Evolutionary conservation across 2,113 vertebrate genomes (phyloP), one percentile per base, ranked within the genome.

Genomic region (Pardalotus punctatus): DNA sequence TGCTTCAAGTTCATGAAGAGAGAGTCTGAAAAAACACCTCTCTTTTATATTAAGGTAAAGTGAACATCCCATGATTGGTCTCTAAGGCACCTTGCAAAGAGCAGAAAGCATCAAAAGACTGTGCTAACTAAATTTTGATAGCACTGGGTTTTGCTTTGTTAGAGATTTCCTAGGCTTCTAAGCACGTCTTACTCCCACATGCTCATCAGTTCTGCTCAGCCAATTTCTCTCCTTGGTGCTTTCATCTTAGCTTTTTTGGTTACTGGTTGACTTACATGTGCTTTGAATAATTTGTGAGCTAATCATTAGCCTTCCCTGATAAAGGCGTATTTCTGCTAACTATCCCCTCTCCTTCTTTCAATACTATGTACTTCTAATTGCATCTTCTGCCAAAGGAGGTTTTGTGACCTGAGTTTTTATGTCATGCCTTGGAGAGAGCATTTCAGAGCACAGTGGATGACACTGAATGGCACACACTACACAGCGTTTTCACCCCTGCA

Each of bases 121-220:
- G 21, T 60, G 42, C 29, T 90, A 93, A 82, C 25, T 47, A 36
- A 60, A 79, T 90, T 88, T 80, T 0, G 0, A 4, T 58, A 73
- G 72, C 53, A 61, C 36, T 70, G 33, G 58, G 45, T 28, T 92
- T 93, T 80, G 38, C 33, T 93, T 81, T 92, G 12, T 57, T 86
- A n/a, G 67, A 73, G 24, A 31, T 81, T 81, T 94, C 56, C 72
- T 29, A 74, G 60, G 14, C 42, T 91, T 62, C 23, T 71, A 80
- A 83, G 54, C 25, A 67, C 43, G 43, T 82, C 11, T 78, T 36
- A 72, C 72, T 82, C 66, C 19, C 60, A 53, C 35, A 69, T 5
- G 3, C 36, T 6, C 2, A 69, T 80, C 48, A 35, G 19, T 94
- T 95, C 70, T 48, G 22, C 71, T 92, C 20, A 38, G 57, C 31